These are phyloP conservation scores for Callospermophilus lateralis DNA, from an alignment of 2,113 vertebrate species.

Conservation along the genomic window DNA sequence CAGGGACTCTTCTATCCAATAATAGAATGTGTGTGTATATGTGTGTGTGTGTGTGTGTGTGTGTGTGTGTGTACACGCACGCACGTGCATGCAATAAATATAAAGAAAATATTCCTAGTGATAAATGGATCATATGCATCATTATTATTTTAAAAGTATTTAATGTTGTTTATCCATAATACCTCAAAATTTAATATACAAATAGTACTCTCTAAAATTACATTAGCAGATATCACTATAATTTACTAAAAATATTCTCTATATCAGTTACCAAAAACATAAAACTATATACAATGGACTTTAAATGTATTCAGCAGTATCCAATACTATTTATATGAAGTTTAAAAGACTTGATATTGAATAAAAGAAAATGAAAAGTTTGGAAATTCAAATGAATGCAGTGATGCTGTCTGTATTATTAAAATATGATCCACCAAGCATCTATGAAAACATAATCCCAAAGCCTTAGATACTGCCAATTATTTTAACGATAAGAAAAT, in stretches of 20 bases:
- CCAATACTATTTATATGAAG: neutral
- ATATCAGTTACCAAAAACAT: neutral
- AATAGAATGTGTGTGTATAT: neutral
- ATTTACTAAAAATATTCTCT: neutral
- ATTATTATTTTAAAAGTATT: neutral
- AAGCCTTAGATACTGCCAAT: neutral
- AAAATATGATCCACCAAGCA: neutral
- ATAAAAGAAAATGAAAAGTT: neutral
- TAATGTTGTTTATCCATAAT: neutral
- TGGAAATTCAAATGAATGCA: neutral
- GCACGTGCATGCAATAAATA: neutral
- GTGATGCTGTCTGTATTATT: neutral
- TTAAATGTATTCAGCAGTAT: neutral
- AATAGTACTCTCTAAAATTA: conserved; percentile 5
- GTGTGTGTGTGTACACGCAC: too few species aligned
- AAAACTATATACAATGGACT: neutral
- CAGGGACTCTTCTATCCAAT: neutral
- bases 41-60: neutral
- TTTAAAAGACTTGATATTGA: conserved; percentile 29
- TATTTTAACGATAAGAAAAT: neutral
- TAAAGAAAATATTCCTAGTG: neutral
- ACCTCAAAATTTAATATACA: neutral
- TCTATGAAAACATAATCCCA: neutral
- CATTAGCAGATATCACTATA: neutral
- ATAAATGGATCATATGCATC: neutral